phyloP scores from a whole-genome alignment of 2,113 vertebrate species.

The Mirounga angustirostris region DNA sequence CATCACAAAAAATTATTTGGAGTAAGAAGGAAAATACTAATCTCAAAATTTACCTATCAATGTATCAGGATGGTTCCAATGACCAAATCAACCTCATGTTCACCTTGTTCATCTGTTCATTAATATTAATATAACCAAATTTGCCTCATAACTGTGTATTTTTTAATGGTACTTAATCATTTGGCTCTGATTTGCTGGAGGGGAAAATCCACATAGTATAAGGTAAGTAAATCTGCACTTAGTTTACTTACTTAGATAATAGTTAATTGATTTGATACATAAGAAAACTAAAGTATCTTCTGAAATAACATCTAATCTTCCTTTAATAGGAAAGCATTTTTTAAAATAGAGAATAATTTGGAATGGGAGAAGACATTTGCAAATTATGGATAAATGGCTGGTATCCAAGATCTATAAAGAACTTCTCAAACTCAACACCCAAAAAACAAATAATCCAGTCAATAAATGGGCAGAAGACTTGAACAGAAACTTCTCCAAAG shows the following conservation, averaged over 20 bases:
- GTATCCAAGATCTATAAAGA: too few species aligned
- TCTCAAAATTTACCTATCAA: background rate
- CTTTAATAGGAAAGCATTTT: background rate
- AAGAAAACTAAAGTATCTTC: slow-evolving; percentile 21
- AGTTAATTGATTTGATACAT: background rate
- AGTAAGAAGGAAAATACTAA: background rate
- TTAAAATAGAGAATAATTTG: background rate
- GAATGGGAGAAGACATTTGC: too few species aligned
- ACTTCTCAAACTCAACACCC: too few species aligned
- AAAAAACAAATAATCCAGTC: too few species aligned
- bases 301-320: background rate
- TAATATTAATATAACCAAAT: background rate
- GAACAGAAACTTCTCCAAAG: too few species aligned
- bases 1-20: background rate
- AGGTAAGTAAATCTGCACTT: background rate
- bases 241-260: background rate
- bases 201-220: background rate
- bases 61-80: background rate
- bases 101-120: background rate
- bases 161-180: background rate
- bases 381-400: too few species aligned
- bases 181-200: background rate
- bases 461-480: too few species aligned
- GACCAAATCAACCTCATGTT: background rate
- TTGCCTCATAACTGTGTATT: background rate